phyloP scores from a whole-genome alignment of 2,797 vertebrate species.

The Hyperoplus lanceolatus region DNA sequence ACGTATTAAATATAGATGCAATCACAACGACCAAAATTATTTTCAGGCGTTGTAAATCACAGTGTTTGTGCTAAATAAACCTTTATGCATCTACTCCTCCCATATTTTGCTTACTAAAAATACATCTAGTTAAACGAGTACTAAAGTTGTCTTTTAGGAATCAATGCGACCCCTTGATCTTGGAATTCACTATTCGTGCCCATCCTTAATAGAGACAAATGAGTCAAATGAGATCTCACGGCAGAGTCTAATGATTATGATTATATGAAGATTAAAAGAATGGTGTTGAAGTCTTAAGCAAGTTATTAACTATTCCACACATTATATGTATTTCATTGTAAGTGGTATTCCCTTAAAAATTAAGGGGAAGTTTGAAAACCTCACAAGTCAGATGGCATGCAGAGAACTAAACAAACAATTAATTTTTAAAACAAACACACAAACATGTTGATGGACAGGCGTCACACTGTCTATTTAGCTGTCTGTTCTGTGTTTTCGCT shows the following conservation, averaged over 20 bases:
- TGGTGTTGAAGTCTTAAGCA: not conserved
- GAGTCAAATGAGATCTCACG: not conserved
- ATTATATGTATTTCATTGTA: conserved; percentile 9
- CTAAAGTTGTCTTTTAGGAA: too few species aligned
- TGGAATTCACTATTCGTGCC: too few species aligned
- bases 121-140: too few species aligned
- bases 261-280: not conserved
- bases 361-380: conserved; percentile 30
- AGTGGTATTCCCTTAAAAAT: conserved; percentile 7
- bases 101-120: too few species aligned
- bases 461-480: conserved; percentile 48
- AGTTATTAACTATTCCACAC: conserved; percentile 8
- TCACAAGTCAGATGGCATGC: conserved; percentile 45
- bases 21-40: too few species aligned
- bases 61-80: too few species aligned
- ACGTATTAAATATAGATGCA: too few species aligned
- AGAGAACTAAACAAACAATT: conserved; percentile 60
- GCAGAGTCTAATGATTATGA: not conserved
- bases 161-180: too few species aligned
- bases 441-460: conserved; percentile 66
- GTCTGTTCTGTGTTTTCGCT: conserved; percentile 57
- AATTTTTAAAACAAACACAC: conserved; percentile 70
- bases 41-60: too few species aligned
- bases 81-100: too few species aligned
- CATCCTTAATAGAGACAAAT: not conserved